Conservation (phyloP, 2,113 vertebrate genomes). For the Megaleporinus macrocephalus region DNA sequence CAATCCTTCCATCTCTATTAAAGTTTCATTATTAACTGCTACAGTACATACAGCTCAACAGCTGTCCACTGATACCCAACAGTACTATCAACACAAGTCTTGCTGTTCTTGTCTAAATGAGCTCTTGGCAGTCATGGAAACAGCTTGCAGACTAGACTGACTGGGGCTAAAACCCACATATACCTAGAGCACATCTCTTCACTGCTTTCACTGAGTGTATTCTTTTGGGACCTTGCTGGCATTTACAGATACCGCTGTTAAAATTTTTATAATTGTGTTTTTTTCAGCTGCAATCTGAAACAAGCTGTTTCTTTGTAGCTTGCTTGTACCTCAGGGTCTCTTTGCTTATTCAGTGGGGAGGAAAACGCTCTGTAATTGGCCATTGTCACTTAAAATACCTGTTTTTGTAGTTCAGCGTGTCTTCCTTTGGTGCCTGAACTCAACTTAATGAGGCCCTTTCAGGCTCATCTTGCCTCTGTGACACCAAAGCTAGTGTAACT, state of each 20-base stretch:
- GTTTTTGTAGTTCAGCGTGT: constrained; percentile 6
- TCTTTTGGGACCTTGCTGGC: too few species aligned
- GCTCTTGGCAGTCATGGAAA: background rate
- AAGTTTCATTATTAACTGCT: too few species aligned
- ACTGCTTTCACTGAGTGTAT: too few species aligned
- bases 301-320: background rate
- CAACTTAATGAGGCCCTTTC: constrained; percentile 44
- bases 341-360: constrained; percentile 10
- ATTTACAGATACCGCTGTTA: background rate
- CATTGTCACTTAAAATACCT: constrained; percentile 37
- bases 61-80: too few species aligned
- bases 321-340: background rate
- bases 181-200: background rate
- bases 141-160: too few species aligned
- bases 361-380: background rate
- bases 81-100: too few species aligned
- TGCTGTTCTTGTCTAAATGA: background rate
- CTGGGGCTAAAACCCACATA: too few species aligned
- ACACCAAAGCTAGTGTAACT: constrained; percentile 16
- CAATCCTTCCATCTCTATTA: too few species aligned
- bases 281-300: background rate
- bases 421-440: background rate
- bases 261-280: background rate
- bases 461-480: background rate
- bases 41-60: too few species aligned